Conservation (phyloP, 2,113 vertebrate genomes). For the Chloroceryle aenea region DNA sequence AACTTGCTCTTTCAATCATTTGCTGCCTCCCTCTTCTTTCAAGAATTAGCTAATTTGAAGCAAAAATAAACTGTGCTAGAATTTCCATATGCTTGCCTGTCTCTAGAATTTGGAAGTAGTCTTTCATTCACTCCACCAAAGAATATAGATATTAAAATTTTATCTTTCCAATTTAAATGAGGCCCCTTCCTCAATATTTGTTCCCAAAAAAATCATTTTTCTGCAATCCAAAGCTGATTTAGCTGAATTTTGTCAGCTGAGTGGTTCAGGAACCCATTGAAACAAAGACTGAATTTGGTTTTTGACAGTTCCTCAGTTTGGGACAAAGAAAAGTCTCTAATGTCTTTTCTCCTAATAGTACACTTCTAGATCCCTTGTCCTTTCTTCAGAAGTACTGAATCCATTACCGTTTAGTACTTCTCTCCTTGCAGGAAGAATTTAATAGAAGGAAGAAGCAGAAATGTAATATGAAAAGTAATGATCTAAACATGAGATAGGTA, state of each 20-base stretch:
- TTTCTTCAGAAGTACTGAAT: background rate
- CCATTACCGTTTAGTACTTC: background rate
- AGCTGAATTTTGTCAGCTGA: background rate
- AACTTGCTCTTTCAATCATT: background rate
- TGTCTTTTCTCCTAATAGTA: background rate
- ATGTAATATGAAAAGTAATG: background rate
- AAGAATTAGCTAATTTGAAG: background rate
- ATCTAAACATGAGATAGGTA: background rate
- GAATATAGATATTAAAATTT: background rate
- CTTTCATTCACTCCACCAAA: background rate
- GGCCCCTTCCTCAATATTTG: background rate
- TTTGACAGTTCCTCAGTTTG: background rate
- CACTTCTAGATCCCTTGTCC: background rate
- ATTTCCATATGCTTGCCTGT: background rate
- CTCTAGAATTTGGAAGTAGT: background rate
- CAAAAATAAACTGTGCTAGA: background rate
- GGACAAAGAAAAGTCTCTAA: background rate
- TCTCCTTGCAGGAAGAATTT: background rate
- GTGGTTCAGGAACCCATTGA: background rate
- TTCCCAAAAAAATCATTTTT: background rate
- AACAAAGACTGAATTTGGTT: background rate
- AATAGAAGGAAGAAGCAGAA: background rate
- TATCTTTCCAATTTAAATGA: background rate
- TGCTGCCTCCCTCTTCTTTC: background rate
- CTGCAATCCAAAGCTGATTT: background rate